Conservation (phyloP, 1,140 invertebrate genomes). For the Monochamus saltuarius region DNA sequence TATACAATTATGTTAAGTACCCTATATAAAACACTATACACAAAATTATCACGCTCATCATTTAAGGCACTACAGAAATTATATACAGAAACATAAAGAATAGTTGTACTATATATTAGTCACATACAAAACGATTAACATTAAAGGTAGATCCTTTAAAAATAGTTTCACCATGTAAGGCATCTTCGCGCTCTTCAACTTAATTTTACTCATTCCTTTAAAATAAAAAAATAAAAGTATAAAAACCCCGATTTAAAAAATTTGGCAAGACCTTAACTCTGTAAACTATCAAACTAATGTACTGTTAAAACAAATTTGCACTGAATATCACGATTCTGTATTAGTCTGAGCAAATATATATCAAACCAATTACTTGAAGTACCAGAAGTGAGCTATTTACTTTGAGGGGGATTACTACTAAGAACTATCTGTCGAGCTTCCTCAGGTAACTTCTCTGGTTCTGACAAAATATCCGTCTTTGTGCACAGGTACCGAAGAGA, state of each 20-base stretch:
- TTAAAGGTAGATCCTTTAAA: not conserved
- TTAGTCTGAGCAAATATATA: conserved; percentile 2
- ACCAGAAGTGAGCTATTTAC: not conserved
- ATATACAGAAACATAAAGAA: conserved; percentile 5
- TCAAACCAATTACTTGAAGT: not conserved
- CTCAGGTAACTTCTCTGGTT: conserved; percentile 83
- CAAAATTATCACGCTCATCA: conserved; percentile 14
- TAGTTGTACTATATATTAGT: conserved; percentile 13
- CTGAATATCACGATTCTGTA: conserved; percentile 20
- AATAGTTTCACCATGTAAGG: conserved; percentile 1
- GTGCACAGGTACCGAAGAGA: conserved; percentile 88
- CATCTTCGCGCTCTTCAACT: not conserved
- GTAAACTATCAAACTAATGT: not conserved
- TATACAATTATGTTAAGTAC: conserved; percentile 10
- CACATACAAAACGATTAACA: not conserved
- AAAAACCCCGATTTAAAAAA: conserved; percentile 3
- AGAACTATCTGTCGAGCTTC: conserved; percentile 65
- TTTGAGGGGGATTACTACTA: not conserved
- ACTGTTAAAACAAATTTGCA: conserved; percentile 17
- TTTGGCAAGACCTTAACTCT: conserved; percentile 6
- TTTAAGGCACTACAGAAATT: conserved; percentile 14
- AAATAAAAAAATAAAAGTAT: conserved; percentile 9
- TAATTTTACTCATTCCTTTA: conserved; percentile 1
- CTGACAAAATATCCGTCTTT: conserved; percentile 88
- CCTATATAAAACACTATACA: conserved; percentile 8